These are phyloP conservation scores for Neoniphon sammara DNA, from an alignment of 2,797 vertebrate genomes.

Conservation along the genomic window DNA sequence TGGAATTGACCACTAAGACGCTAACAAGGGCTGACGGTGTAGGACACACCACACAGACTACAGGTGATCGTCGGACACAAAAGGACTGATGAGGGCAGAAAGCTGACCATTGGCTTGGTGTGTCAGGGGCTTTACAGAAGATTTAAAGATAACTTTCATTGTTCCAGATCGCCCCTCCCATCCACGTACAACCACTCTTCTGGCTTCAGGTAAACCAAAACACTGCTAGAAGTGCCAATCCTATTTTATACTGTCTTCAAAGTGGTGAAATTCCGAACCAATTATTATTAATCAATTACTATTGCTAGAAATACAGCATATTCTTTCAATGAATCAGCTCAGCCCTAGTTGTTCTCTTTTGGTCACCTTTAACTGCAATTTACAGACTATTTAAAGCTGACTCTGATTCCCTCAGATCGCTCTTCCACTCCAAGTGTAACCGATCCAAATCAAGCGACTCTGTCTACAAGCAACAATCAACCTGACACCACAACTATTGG, in stretches of 20 bases:
- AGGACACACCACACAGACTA: too few relatives aligned
- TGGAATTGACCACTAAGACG: too few relatives aligned
- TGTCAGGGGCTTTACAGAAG: neutral
- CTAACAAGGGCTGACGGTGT: too few relatives aligned
- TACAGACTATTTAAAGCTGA: neutral
- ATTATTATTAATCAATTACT: too few relatives aligned
- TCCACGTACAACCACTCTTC: too few relatives aligned
- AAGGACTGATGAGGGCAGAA: too few relatives aligned
- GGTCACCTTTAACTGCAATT: neutral
- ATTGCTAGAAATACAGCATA: neutral
- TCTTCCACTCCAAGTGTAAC: slow-evolving; percentile 21
- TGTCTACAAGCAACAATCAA: neutral
- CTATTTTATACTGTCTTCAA: too few relatives aligned
- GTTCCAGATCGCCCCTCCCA: too few relatives aligned
- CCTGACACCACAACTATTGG: neutral
- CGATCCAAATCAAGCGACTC: neutral
- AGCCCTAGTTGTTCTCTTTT: neutral
- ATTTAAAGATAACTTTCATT: neutral
- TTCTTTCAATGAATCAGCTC: neutral
- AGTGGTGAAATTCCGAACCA: too few relatives aligned
- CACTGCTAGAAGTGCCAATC: too few relatives aligned
- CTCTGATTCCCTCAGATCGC: slow-evolving; percentile 42
- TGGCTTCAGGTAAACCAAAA: slow-evolving; percentile 37
- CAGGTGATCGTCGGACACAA: too few relatives aligned
- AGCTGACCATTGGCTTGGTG: too few relatives aligned